phyloP scores from a whole-genome alignment of 1,140 invertebrate genomes.

The Chrysoperla carnea region DNA sequence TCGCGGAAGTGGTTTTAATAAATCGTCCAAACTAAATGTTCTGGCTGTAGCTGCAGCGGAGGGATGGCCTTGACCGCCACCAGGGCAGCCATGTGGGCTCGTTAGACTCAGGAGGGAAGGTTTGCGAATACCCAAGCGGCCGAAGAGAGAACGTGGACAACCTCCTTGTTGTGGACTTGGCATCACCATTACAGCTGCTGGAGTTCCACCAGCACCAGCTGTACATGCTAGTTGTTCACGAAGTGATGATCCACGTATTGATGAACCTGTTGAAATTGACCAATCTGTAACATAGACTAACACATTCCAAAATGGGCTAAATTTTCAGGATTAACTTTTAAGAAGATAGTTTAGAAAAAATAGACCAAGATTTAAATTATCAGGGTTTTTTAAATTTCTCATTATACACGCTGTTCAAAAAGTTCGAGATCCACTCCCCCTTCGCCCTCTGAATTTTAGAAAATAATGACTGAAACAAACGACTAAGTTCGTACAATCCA shows the following conservation, averaged over 20 bases:
- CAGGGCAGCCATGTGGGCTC: conserved; percentile 30
- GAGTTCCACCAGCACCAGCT: conserved; percentile 13
- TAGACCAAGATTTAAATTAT: too few relatives aligned
- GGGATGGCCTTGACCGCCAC: conserved; percentile 23
- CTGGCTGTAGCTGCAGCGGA: conserved; percentile 29
- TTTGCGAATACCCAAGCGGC: conserved; percentile 62
- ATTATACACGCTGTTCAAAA: too few relatives aligned
- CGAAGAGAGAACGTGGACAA: conserved; percentile 42
- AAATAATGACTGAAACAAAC: too few relatives aligned
- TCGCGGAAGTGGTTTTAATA: conserved; percentile 52
- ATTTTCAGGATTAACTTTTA: too few relatives aligned
- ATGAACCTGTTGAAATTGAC: conserved; percentile 9
- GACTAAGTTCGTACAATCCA: too few relatives aligned
- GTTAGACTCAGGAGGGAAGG: conserved; percentile 55
- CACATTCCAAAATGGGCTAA: too few relatives aligned
- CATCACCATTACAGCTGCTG: conserved; percentile 13
- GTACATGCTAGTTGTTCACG: conserved; percentile 20
- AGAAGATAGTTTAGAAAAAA: too few relatives aligned
- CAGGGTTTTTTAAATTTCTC: too few relatives aligned
- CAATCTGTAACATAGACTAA: too few relatives aligned
- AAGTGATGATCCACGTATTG: conserved; percentile 20
- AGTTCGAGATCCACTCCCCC: too few relatives aligned
- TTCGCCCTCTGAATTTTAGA: too few relatives aligned
- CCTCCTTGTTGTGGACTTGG: conserved; percentile 15
- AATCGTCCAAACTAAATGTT: conserved; percentile 67